phyloP scores from a whole-genome alignment of 2,113 vertebrate species.

The Osmerus eperlanus region DNA sequence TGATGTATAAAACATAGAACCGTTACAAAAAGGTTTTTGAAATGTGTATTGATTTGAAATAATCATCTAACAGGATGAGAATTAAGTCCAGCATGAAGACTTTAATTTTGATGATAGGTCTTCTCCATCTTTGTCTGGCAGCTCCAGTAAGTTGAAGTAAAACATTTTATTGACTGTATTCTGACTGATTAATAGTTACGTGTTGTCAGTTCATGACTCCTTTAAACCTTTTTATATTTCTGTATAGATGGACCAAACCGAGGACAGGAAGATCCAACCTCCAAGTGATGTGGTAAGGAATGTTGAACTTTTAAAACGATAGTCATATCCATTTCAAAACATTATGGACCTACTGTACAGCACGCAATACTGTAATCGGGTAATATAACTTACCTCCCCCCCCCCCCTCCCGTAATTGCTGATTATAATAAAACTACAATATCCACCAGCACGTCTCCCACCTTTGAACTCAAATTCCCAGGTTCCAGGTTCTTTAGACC shows the following conservation, averaged over 20 bases:
- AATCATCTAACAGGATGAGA: neutral
- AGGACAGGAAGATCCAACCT: neutral
- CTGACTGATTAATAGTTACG: neutral
- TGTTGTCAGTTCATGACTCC: neutral
- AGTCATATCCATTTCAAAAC: neutral
- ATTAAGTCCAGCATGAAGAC: neutral
- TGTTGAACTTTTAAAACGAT: neutral
- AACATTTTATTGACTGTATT: neutral
- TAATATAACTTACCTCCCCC: too few relatives aligned
- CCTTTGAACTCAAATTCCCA: neutral
- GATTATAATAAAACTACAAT: too few relatives aligned
- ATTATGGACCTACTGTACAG: too few relatives aligned
- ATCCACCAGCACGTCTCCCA: neutral
- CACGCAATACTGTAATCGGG: too few relatives aligned
- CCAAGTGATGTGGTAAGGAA: neutral
- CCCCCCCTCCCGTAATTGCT: too few relatives aligned
- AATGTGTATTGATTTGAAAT: neutral
- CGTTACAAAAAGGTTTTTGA: neutral
- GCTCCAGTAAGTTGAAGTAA: conserved; percentile 14
- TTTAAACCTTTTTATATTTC: neutral
- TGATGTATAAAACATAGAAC: too few relatives aligned
- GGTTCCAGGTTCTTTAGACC: neutral
- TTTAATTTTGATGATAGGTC: neutral
- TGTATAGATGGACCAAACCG: neutral
- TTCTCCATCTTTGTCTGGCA: conserved; percentile 1